Evolutionary conservation across 1,140 invertebrate genomes (phyloP), one percentile per base, ranked within the genome.

Genomic region (Apis laboriosa): DNA sequence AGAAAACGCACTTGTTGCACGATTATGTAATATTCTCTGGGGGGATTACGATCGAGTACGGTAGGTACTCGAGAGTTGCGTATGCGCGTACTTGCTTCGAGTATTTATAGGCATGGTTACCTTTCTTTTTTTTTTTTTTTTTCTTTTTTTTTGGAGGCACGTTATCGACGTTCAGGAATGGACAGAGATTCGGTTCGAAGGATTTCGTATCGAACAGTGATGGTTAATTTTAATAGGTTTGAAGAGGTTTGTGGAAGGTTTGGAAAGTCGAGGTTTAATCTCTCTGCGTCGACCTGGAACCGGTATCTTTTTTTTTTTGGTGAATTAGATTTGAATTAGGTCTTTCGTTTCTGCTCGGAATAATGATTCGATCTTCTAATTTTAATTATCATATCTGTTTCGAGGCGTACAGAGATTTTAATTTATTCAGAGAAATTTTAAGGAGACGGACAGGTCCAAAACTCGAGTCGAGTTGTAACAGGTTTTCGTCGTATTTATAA

Each of bases 71-170:
- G 34, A 43, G 34, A 7, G 24, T 77, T 55, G 61, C 51, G 58
- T 75, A 51, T 9, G 19, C 13, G 19, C 13, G 19, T n/a, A 24
- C 21, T 17, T 21, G 58, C 15, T n/a, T 9, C 2, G 19, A 21
- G 34, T 74, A 77, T 77, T 77, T 77, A 77, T 77, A 77, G 75
- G 19, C n/a, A 17, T 49, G n/a, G 74, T 9, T 64, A 24, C 43
- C 34, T 43, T 43, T 43, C 34, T 43, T 43, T 5, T 4, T 43
- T 43, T 4, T 43, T 43, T 7, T 43, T 43, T 43, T 43, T 43
- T 7, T 43, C 4, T 43, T 43, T 43, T 21, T 66, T 77, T 77
- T 66, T n/a, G 13, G 19, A 28, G 17, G 19, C 64, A 49, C 1
- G 13, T 17, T 24, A 49, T 75, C 15, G 4, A 24, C 1, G 19